These are phyloP conservation scores for Pegea sp. DNA, from an alignment of 23 tunicate genomes.

Conservation along the genomic window DNA sequence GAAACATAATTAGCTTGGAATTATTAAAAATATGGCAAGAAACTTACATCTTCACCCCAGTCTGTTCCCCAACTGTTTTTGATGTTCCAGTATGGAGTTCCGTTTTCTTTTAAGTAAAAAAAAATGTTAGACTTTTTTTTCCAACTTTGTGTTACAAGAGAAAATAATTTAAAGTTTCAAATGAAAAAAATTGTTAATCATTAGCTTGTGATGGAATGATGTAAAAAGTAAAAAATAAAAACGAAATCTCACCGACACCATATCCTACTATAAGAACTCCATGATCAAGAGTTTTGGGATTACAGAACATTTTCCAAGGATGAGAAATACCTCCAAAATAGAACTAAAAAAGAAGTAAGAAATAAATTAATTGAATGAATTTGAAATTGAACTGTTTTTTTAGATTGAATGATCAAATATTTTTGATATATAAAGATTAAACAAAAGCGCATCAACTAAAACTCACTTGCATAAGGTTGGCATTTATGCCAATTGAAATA, in stretches of 20 bases:
- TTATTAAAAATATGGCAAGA: too few species aligned
- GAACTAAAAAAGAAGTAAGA: constrained; percentile 32
- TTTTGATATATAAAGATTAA: not conserved
- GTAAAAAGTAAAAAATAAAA: not conserved
- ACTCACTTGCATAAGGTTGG: constrained; percentile 81
- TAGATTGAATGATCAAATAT: too few species aligned
- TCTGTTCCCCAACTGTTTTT: constrained; percentile 95
- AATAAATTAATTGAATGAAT: not conserved
- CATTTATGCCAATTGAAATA: constrained; percentile 89
- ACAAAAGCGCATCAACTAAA: not conserved
- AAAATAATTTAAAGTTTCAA: not conserved
- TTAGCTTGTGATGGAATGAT: not conserved
- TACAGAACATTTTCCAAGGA: constrained; percentile 84
- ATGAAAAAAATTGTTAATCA: not conserved
- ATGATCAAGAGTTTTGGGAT: constrained; percentile 70
- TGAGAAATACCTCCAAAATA: constrained; percentile 93
- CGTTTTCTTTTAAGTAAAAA: constrained; percentile 16
- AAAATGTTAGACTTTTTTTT: not conserved
- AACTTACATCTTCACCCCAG: constrained; percentile 99
- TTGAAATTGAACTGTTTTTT: not conserved
- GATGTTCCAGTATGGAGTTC: constrained; percentile 73
- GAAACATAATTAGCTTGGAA: too few species aligned
- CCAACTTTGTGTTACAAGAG: not conserved
- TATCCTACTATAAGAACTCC: constrained; percentile 97
- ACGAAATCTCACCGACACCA: constrained; percentile 27